Evolutionary conservation across 2,888 invertebrate species (phyloP).

Genomic region (Cremastobaeus sp.): DNA sequence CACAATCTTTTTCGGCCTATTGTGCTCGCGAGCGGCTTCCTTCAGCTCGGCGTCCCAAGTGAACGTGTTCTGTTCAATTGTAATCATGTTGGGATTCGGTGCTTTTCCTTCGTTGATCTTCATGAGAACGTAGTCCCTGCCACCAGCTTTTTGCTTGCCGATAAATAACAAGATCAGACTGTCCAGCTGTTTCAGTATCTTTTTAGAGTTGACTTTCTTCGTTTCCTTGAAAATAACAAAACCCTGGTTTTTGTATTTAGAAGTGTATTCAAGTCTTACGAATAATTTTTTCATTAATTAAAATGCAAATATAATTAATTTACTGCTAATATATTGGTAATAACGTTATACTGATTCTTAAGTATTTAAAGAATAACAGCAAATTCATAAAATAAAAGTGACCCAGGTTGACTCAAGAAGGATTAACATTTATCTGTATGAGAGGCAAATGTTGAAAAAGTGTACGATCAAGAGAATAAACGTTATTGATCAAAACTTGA

Average conservation of each 20-base stretch:
- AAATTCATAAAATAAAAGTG: too few species aligned
- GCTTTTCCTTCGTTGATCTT: conserved; percentile 79
- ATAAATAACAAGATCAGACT: conserved; percentile 80
- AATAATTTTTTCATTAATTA: too few species aligned
- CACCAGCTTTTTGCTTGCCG: conserved; percentile 83
- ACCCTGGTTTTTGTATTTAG: conserved; percentile 84
- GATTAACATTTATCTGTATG: too few species aligned
- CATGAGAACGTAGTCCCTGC: conserved; percentile 83
- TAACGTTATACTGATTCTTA: too few species aligned
- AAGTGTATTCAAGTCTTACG: too few species aligned
- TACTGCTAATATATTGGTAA: too few species aligned
- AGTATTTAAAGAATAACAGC: too few species aligned
- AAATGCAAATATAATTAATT: too few species aligned
- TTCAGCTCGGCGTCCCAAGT: conserved; percentile 91
- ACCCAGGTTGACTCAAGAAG: too few species aligned
- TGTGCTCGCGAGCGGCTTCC: conserved; percentile 84
- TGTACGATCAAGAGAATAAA: too few species aligned
- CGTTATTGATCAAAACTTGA: too few species aligned
- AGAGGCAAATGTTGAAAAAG: too few species aligned
- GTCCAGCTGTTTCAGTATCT: conserved; percentile 63
- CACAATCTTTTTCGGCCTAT: conserved; percentile 82
- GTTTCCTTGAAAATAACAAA: conserved; percentile 87
- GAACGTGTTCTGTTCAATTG: conserved; percentile 85
- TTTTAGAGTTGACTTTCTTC: conserved; percentile 65
- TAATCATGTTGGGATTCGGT: conserved; percentile 80